Base-by-base conservation (phyloP, 1,140 invertebrate species). In the Hyposmocoma kahamanoa region DNA sequence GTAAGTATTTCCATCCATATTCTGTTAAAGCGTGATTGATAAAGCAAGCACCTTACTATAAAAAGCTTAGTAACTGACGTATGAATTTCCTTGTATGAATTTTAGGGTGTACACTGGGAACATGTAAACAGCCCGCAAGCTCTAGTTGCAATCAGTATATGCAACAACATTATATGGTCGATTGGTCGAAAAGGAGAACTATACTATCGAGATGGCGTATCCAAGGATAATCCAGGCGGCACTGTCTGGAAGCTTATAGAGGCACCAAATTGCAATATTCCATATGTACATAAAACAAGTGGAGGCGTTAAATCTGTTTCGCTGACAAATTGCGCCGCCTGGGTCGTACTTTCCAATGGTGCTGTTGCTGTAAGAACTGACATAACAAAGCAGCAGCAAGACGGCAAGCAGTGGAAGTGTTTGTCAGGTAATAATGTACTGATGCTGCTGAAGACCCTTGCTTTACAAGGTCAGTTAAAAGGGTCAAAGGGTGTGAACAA, bases 161-260 rank as follows among this genome's bases (percentile, higher is more conserved):
- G 85, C 30, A 84, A 88, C 19, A 82, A 88, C 19, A 90, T 93
- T 61, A 90, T 96, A n/a, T 97, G 96, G 96, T 94, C 92, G 1
- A 90, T 95, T 20, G 94, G 93, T 0, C 90, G 91, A 59, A 96
- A 95, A 86, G 95, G 95, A 24, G 94, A 94, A 54, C 90, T 93
- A 4, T 96, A 93, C 74, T 93, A 90, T 84, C 87, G 93, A 56
- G 89, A 91, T 65, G 93, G 92, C 2, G 90, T 94, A 22, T 90
- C 84, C 11, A 61, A 82, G 32, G 84, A 90, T 17, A 92, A 91
- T 73, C 90, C 91, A 10, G 87, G 88, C 65, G 82, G 82, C 8
- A 44, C 47, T 1, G 73, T 47, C 45, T 85, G 82, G 82, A 82
- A 72, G 47, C 36, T 85, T 34, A 79, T 85, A 41, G 80, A 85